phyloP scores from a whole-genome alignment of 2,113 vertebrate genomes.

The Oncorhynchus mykiss region DNA sequence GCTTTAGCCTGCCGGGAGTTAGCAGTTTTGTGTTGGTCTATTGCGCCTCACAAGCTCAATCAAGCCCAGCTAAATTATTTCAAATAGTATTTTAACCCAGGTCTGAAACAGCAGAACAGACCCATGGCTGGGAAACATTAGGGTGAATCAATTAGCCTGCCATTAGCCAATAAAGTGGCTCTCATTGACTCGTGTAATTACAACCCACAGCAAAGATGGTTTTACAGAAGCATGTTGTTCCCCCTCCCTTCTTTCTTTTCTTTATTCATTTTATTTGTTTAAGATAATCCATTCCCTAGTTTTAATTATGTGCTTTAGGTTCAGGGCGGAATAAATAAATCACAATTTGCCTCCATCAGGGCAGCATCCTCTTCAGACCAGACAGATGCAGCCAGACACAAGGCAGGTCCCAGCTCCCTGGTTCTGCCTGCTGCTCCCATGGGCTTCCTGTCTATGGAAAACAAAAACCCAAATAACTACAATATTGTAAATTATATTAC shows the following conservation, averaged over 20 bases:
- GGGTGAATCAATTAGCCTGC: conserved; percentile 76
- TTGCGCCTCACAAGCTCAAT: too few relatives aligned
- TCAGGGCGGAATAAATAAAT: conserved; percentile 64
- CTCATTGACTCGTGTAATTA: conserved; percentile 76
- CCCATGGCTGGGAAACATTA: conserved; percentile 69
- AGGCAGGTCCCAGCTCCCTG: conserved; percentile 13
- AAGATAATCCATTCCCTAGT: conserved; percentile 66
- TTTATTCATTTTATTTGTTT: conserved; percentile 74
- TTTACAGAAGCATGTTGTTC: conserved; percentile 57
- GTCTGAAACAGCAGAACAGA: conserved; percentile 43
- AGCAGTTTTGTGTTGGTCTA: too few relatives aligned
- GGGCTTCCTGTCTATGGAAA: too few relatives aligned
- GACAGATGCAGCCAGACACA: background rate
- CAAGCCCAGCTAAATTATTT: too few relatives aligned
- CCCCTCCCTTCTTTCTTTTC: conserved; percentile 33
- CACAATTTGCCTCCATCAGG: conserved; percentile 50
- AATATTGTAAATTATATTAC: too few relatives aligned
- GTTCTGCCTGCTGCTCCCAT: background rate
- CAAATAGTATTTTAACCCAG: too few relatives aligned
- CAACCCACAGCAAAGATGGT: conserved; percentile 72
- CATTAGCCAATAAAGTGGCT: conserved; percentile 73
- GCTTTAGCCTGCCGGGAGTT: too few relatives aligned
- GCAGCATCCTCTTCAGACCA: conserved; percentile 5
- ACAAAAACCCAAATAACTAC: too few relatives aligned
- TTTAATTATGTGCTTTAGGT: conserved; percentile 73